These are phyloP conservation scores for Macroramphosus scolopax DNA, from an alignment of 2,797 vertebrate genomes.

Conservation along the genomic window DNA sequence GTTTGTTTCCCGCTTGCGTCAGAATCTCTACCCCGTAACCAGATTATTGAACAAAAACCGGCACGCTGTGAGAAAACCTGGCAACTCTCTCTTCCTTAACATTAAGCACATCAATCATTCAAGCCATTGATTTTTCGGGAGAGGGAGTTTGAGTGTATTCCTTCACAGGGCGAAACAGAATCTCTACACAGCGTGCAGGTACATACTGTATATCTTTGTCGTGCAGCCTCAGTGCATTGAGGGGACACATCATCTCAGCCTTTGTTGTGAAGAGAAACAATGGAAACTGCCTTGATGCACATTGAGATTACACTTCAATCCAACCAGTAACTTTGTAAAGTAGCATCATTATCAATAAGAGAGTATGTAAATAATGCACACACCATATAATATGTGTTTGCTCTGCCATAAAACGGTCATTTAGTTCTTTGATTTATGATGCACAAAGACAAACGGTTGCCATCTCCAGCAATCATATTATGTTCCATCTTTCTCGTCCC, in stretches of 20 bases:
- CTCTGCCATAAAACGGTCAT: slow-evolving; percentile 2
- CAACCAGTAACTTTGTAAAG: slow-evolving; percentile 1
- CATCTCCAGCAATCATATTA: slow-evolving; percentile 31
- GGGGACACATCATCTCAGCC: slow-evolving; percentile 21
- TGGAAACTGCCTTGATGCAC: neutral
- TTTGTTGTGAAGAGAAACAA: slow-evolving; percentile 8
- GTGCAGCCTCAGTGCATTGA: slow-evolving; percentile 18
- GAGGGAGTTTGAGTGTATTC: slow-evolving; percentile 18
- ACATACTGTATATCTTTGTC: slow-evolving; percentile 27
- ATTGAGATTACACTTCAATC: slow-evolving; percentile 1
- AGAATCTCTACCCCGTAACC: slow-evolving; percentile 18
- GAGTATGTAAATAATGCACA: too few relatives aligned
- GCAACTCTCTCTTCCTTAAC: slow-evolving; percentile 32
- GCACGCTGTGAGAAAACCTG: slow-evolving; percentile 30
- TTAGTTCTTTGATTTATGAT: slow-evolving; percentile 30
- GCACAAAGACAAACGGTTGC: slow-evolving; percentile 28
- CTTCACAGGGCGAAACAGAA: slow-evolving; percentile 7
- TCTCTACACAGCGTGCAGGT: slow-evolving; percentile 23
- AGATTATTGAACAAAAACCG: slow-evolving; percentile 45
- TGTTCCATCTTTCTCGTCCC: slow-evolving; percentile 1
- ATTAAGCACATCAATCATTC: slow-evolving; percentile 46
- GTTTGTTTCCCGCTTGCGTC: slow-evolving; percentile 24
- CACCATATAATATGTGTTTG: too few relatives aligned
- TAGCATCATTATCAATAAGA: too few relatives aligned
- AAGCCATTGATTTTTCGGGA: slow-evolving; percentile 45